phyloP scores from a whole-genome alignment of 2,113 vertebrate genomes.

The Pluvialis apricaria region DNA sequence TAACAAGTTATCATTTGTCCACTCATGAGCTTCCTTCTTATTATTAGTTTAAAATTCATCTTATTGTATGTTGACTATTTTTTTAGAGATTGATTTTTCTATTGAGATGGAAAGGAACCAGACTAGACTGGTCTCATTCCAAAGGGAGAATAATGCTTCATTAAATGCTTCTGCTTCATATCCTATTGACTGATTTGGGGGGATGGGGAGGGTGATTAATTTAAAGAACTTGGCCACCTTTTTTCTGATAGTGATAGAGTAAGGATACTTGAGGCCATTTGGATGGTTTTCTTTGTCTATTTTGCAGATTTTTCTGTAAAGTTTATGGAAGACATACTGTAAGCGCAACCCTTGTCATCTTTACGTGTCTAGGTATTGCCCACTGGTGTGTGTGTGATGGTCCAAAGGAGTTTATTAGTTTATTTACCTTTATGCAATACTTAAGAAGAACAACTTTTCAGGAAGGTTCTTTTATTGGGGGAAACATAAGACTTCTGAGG shows the following conservation, averaged over 20 bases:
- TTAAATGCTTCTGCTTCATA: neutral
- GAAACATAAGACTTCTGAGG: neutral
- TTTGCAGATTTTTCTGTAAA: neutral
- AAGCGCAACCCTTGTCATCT: neutral
- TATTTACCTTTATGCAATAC: neutral
- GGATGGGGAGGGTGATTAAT: neutral
- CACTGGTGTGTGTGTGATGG: neutral
- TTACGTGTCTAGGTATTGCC: neutral
- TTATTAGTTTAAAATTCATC: neutral
- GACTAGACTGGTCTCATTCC: neutral
- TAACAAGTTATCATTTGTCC: neutral
- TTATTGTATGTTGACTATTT: neutral
- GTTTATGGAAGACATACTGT: neutral
- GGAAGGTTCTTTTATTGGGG: neutral
- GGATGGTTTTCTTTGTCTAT: neutral
- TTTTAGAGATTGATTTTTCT: neutral
- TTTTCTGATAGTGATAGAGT: neutral
- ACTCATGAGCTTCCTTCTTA: neutral
- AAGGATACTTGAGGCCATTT: neutral
- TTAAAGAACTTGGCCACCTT: neutral
- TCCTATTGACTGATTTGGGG: neutral
- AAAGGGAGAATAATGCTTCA: neutral
- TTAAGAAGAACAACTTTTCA: neutral
- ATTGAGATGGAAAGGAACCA: neutral
- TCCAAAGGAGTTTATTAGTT: neutral